Percentiles rank a stretch among this genome's conserved stretches.
phyloP scores from a whole-genome alignment of 2,888 invertebrate species.

The Conops quadrifasciatus region DNA sequence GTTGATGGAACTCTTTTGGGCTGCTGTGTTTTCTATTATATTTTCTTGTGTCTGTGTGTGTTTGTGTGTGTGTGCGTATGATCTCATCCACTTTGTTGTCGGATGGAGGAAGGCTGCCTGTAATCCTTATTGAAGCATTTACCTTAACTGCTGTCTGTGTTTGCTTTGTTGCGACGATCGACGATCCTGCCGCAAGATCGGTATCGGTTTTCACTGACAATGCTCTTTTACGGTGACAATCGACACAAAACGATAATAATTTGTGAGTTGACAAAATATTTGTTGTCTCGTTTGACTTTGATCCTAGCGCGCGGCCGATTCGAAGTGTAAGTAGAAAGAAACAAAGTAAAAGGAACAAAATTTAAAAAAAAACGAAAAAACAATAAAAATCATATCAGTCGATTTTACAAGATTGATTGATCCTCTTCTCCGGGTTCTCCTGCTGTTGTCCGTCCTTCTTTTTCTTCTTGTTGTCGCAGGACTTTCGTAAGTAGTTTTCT shows the following conservation, averaged over 20 bases:
- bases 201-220: neutral
- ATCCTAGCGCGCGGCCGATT: conserved; percentile 20
- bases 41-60: neutral
- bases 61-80: neutral
- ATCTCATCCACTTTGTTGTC: neutral
- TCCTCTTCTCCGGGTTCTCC: neutral
- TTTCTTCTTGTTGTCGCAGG: no score
- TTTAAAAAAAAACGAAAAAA: no score
- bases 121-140: conserved; percentile 8
- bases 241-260: conserved; percentile 31
- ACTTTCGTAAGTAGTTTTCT: neutral
- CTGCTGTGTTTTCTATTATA: neutral
- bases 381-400: neutral
- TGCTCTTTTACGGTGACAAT: no score
- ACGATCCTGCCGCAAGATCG: neutral
- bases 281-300: conserved; percentile 12
- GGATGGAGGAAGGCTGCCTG: neutral
- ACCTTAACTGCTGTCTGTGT: neutral
- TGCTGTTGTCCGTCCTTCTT: neutral
- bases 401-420: conserved; percentile 7
- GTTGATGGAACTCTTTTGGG: neutral
- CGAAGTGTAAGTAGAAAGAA: no score
- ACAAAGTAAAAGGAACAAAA: no score
- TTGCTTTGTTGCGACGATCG: neutral
- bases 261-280: conserved; percentile 48